These are phyloP conservation scores for Aspidiotus destructor DNA, from an alignment of 2,888 invertebrate genomes.

Conservation along the genomic window DNA sequence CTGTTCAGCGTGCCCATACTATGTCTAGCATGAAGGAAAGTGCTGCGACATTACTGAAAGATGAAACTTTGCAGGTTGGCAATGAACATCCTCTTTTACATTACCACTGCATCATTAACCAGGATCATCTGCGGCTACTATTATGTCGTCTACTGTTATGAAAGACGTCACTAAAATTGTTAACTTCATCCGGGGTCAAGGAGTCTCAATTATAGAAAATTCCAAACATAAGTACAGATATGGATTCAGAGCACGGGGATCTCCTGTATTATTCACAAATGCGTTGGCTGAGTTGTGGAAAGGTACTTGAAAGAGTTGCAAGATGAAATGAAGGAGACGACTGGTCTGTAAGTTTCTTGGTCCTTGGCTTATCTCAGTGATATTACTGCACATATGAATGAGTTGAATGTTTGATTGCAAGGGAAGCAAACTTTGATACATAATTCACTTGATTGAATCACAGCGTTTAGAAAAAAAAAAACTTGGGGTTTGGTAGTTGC, in stretches of 20 bases:
- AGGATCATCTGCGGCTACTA: background rate
- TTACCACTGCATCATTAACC: background rate
- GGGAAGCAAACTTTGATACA: background rate
- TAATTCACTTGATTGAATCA: background rate
- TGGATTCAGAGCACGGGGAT: too few species aligned
- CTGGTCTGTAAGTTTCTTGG: background rate
- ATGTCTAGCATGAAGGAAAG: background rate
- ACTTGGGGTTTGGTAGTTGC: background rate
- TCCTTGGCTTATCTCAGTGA: background rate
- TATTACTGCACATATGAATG: background rate
- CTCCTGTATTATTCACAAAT: background rate
- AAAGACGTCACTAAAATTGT: background rate
- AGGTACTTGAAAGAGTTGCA: background rate
- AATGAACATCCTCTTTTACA: background rate
- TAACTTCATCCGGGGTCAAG: background rate
- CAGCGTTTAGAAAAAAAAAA: background rate
- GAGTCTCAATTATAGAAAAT: background rate
- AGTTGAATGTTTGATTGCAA: background rate
- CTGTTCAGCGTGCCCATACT: background rate
- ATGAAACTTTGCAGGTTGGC: background rate
- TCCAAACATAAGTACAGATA: too few species aligned
- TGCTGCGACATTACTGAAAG: background rate
- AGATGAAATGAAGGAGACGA: background rate
- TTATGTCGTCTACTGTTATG: background rate
- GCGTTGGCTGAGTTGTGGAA: background rate